These are phyloP conservation scores for Campoplex capitator DNA, from an alignment of 2,888 invertebrate genomes.

Conservation along the genomic window DNA sequence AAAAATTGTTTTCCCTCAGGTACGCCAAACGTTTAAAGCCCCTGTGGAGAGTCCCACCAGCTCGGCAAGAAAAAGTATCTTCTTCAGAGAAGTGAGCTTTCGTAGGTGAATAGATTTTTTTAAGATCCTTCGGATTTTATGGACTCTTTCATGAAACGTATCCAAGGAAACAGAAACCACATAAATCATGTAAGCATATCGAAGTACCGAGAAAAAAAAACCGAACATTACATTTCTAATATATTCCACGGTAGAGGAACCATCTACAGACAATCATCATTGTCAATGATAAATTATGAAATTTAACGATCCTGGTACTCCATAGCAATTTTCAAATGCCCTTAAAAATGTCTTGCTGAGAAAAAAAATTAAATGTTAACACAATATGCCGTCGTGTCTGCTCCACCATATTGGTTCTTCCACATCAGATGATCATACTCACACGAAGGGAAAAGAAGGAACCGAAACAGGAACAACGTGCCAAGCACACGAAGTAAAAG, in stretches of 20 bases:
- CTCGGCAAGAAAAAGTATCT: background rate
- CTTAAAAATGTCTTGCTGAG: background rate
- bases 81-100: background rate
- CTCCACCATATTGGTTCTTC: conserved; percentile 62
- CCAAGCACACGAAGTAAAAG: conserved; percentile 23
- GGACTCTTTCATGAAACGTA: background rate
- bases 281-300: background rate
- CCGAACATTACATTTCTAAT: background rate
- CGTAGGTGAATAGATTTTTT: background rate
- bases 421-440: conserved; percentile 14
- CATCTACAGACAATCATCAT: background rate
- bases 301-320: background rate
- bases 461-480: conserved; percentile 31
- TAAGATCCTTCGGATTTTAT: conserved; percentile 2
- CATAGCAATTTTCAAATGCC: background rate
- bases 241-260: background rate
- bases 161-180: background rate
- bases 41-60: background rate
- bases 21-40: background rate
- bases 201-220: background rate
- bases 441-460: conserved; percentile 18
- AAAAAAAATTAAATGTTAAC: conserved; percentile 42
- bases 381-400: conserved; percentile 63
- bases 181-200: background rate
- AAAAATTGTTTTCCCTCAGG: background rate